Base-by-base conservation (phyloP, 2,797 vertebrate species). In the Ctenochaetus hawaiiensis region DNA sequence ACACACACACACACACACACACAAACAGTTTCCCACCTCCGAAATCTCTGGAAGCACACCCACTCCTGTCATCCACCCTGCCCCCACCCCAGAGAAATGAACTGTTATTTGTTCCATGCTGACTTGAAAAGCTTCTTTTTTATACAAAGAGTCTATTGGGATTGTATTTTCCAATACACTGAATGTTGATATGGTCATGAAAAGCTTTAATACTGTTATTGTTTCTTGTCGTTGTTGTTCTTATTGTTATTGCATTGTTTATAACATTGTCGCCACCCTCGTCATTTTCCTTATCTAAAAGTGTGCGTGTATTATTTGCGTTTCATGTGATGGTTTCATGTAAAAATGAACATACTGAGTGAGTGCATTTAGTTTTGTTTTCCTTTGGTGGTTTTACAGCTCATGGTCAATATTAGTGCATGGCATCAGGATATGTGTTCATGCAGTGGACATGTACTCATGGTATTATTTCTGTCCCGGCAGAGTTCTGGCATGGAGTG, bases 111-210 rank as follows among this genome's bases (percentile, higher is more conserved):
- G 91, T 94, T 94, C 93, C 93, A 94, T 93, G 92, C 93, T 94
- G 93, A 95, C 93, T 94, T 94, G 93, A 95, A 93, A 87, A 93
- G 93, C 93, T 94, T 93, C 94, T 94, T 94, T 92, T 94, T 93
- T 94, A 93, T 94, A 94, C 91, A 94, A 92, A 93, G 92, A 94
- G 91, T 93, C 89, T 93, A 93, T 92, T 91, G 93, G 93, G 93
- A 92, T 93, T 91, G 91, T 92, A 91, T 91, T 93, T 93, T 92
- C 92, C 93, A 93, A 92, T 92, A 93, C 90, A 91, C 93, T 94
- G 94, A 94, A 95, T 94, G 94, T 94, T 93, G 92, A 93, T 93
- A 93, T 94, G 93, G 93, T 95, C 93, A 93, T 94, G 90, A 93
- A 95, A 93, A 94, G 94, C 92, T 94, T 94, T 93, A 93, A 92